Percentiles rank a stretch among this genome's conserved stretches.
phyloP scores from a whole-genome alignment of 2,888 invertebrate genomes.

The Oxystoma pomonae region DNA sequence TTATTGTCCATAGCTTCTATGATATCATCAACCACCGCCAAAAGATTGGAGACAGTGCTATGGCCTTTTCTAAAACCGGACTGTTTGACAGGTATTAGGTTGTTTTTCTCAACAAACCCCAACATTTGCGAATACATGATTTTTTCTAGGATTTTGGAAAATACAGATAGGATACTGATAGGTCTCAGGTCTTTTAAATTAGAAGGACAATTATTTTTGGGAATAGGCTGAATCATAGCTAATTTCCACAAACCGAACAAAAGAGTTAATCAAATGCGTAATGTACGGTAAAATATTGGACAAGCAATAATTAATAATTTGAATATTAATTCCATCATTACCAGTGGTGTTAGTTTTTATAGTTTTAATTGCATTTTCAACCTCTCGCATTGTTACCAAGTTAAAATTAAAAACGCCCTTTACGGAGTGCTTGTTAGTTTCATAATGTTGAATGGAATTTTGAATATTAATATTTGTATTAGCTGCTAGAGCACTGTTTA shows the following conservation, averaged over 20 bases:
- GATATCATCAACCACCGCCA: constrained; percentile 1
- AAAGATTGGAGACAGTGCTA: background rate
- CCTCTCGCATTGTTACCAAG: background rate
- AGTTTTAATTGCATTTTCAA: background rate
- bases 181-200: background rate
- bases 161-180: background rate
- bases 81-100: background rate
- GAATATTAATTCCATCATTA: background rate
- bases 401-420: background rate
- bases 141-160: background rate
- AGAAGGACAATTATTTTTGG: background rate
- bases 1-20: background rate
- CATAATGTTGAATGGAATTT: background rate
- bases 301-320: background rate
- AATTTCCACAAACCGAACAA: background rate
- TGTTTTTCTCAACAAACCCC: background rate
- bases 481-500: background rate
- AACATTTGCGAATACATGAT: background rate
- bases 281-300: background rate
- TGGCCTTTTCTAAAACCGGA: background rate
- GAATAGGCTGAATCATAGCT: background rate
- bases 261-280: background rate
- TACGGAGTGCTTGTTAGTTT: background rate
- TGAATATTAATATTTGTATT: background rate
- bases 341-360: background rate